A percentile compares a stretch with the other conserved stretches of the same genome.
Evolutionary conservation across 2,797 vertebrate genomes (phyloP).

Genomic region (Liasis olivaceus): DNA sequence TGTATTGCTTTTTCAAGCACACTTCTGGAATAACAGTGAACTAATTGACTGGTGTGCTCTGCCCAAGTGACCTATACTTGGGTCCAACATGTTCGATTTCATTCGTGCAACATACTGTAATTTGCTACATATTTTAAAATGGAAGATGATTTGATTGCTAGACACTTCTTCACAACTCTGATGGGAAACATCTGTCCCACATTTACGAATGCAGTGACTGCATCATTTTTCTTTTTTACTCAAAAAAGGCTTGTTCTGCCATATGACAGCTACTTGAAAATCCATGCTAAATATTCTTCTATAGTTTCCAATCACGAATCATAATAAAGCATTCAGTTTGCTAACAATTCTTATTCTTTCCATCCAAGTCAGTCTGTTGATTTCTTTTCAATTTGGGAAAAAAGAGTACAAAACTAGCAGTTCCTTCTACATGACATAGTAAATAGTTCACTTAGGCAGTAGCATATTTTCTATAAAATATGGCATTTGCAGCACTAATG

Average conservation of each 20-base stretch:
- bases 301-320: conserved; percentile 34
- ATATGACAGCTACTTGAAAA: conserved; percentile 41
- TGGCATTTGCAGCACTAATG: conserved; percentile 1
- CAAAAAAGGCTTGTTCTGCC: conserved; percentile 27
- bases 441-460: conserved; percentile 18
- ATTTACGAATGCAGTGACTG: conserved; percentile 43
- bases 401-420: conserved; percentile 4
- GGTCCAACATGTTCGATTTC: conserved; percentile 8
- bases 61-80: neutral
- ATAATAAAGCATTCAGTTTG: neutral
- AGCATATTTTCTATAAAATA: conserved; percentile 15
- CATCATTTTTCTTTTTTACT: conserved; percentile 35
- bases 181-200: conserved; percentile 65
- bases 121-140: conserved; percentile 28
- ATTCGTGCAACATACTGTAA: conserved; percentile 42
- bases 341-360: conserved; percentile 26
- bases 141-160: conserved; percentile 49
- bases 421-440: neutral
- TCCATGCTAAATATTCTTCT: conserved; percentile 38
- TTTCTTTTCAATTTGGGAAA: conserved; percentile 45
- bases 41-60: neutral
- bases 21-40: too few relatives aligned
- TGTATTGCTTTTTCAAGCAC: too few relatives aligned
- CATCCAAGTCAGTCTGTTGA: conserved; percentile 26
- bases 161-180: conserved; percentile 28